These are phyloP conservation scores for Loriculus beryllinus DNA, from an alignment of 2,797 vertebrate species.

Conservation along the genomic window DNA sequence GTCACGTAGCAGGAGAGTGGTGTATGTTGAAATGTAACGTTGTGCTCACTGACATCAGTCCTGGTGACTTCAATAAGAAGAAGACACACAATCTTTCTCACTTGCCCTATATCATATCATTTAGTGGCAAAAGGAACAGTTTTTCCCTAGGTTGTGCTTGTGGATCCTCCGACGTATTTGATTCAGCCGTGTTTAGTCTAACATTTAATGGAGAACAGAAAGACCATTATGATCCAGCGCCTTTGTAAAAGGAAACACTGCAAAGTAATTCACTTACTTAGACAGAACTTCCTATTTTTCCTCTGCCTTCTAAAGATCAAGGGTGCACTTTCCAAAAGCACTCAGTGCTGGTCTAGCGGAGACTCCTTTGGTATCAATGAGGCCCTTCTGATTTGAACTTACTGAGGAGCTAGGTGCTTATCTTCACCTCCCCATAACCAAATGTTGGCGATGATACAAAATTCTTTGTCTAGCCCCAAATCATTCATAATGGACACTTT, in stretches of 20 bases:
- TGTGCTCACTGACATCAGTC: background rate
- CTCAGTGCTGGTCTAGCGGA: background rate
- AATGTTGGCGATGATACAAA: background rate
- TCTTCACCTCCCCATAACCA: background rate
- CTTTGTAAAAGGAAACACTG: background rate
- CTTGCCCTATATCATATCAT: background rate
- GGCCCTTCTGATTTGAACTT: background rate
- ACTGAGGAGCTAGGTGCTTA: background rate
- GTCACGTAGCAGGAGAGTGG: background rate
- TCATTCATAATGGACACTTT: background rate
- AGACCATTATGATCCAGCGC: rapidly evolving
- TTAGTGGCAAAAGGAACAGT: background rate
- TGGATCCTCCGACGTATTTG: background rate
- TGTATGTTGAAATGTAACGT: background rate
- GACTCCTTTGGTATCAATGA: background rate
- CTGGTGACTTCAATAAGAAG: background rate
- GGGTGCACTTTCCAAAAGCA: background rate
- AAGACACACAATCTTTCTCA: background rate
- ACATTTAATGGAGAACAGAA: background rate
- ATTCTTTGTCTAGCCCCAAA: background rate
- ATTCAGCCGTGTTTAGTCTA: background rate
- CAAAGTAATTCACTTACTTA: background rate
- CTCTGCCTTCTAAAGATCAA: background rate
- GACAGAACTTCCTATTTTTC: background rate
- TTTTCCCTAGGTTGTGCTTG: background rate